Percentiles rank a stretch among this genome's conserved stretches.
These are phyloP conservation scores for Sinohyriopsis cumingii DNA, from an alignment of 2,888 invertebrate genomes.

Conservation along the genomic window DNA sequence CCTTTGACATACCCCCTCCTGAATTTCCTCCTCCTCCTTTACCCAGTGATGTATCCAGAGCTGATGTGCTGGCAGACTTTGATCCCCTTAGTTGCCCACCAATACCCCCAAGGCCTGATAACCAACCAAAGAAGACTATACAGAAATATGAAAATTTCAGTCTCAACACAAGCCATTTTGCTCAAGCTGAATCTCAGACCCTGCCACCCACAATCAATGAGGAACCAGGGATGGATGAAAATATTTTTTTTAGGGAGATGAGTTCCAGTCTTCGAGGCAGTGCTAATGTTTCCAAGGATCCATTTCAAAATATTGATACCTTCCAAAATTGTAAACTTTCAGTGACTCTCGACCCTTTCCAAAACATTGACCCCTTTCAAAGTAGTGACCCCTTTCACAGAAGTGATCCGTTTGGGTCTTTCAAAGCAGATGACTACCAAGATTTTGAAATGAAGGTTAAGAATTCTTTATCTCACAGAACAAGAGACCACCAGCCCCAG, in stretches of 20 bases:
- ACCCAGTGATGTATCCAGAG: constrained; percentile 12
- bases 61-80: constrained; percentile 26
- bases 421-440: constrained; percentile 15
- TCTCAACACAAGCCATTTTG: no score
- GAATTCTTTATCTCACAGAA: no score
- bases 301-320: constrained; percentile 1
- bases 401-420: constrained; percentile 31
- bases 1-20: constrained; percentile 38
- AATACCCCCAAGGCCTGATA: constrained; percentile 29
- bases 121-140: constrained; percentile 9
- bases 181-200: constrained; percentile 12
- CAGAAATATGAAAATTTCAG: constrained; percentile 22
- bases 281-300: constrained; percentile 5
- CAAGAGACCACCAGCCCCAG: no score
- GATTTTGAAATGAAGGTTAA: no score
- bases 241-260: background rate
- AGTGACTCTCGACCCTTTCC: constrained; percentile 19
- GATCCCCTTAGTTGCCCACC: constrained; percentile 30
- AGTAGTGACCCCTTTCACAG: constrained; percentile 26
- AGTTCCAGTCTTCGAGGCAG: background rate
- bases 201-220: constrained; percentile 24
- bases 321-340: constrained; percentile 3
- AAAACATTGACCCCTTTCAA: constrained; percentile 25
- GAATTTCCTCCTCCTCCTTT: constrained; percentile 40
- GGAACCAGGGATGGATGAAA: constrained; percentile 23